These are phyloP conservation scores for Drosophila suboccidentalis DNA, from an alignment of 2,888 invertebrate species.

Conservation along the genomic window DNA sequence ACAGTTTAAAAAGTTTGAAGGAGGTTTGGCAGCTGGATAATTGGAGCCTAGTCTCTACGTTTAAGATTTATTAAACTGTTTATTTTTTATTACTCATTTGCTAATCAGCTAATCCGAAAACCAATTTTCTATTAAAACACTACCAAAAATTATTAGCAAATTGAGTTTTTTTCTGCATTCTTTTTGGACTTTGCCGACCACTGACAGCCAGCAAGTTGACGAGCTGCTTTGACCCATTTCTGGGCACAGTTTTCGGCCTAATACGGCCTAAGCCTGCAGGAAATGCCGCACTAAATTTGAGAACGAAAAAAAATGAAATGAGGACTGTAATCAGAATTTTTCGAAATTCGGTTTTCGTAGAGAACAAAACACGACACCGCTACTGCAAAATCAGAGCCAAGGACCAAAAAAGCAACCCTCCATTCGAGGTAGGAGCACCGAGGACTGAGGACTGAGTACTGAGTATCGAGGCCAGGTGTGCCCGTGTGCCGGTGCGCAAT, in stretches of 20 bases:
- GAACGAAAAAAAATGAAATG: constrained; percentile 11
- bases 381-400: constrained; percentile 36
- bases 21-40: constrained; percentile 34
- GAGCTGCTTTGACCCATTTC: constrained; percentile 12
- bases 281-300: constrained; percentile 51
- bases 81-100: neutral
- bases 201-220: constrained; percentile 59
- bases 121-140: neutral
- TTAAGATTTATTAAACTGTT: neutral
- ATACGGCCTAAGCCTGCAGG: constrained; percentile 67
- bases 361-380: constrained; percentile 76
- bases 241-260: constrained; percentile 50
- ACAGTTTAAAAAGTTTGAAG: constrained; percentile 45
- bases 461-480: constrained; percentile 60
- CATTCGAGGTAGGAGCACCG: constrained; percentile 21
- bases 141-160: constrained; percentile 4
- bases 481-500: constrained; percentile 73
- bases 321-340: constrained; percentile 51
- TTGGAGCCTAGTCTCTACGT: neutral
- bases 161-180: neutral
- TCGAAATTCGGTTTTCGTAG: constrained; percentile 32
- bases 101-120: neutral
- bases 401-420: constrained; percentile 56
- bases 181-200: constrained; percentile 36
- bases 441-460: constrained; percentile 6